These are phyloP conservation scores for Heliconius eleuchia DNA, from an alignment of 1,140 invertebrate genomes.

Conservation along the genomic window DNA sequence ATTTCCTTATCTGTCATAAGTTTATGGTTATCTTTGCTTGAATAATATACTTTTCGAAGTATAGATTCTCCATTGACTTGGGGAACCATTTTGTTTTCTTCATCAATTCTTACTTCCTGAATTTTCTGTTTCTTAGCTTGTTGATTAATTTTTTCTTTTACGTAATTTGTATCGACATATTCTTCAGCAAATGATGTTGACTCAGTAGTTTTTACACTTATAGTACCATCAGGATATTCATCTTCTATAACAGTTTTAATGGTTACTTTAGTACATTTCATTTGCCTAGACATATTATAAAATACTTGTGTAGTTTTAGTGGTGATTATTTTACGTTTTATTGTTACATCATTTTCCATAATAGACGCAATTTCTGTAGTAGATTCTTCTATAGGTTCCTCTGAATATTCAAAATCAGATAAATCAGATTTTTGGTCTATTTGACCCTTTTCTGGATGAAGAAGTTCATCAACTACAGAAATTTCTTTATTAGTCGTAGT, in stretches of 20 bases:
- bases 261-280: slow-evolving; percentile 35
- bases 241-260: slow-evolving; percentile 36
- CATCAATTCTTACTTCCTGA: background rate
- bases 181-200: slow-evolving; percentile 3
- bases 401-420: slow-evolving; percentile 24
- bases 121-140: background rate
- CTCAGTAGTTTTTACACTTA: slow-evolving; percentile 24
- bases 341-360: slow-evolving; percentile 32
- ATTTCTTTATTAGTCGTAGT: slow-evolving; percentile 29
- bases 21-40: background rate
- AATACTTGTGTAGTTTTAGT: slow-evolving; percentile 32
- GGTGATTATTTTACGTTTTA: slow-evolving; percentile 35
- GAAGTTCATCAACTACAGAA: slow-evolving; percentile 15
- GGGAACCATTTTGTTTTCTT: background rate
- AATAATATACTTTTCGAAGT: background rate
- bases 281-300: slow-evolving; percentile 18
- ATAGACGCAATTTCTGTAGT: slow-evolving; percentile 29
- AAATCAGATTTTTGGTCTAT: background rate
- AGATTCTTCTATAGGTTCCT: slow-evolving; percentile 31
- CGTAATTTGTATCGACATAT: slow-evolving; percentile 5
- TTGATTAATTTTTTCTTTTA: slow-evolving; percentile 5
- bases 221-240: slow-evolving; percentile 35
- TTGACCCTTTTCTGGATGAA: background rate
- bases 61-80: background rate
- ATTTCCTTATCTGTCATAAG: background rate